phyloP scores from a whole-genome alignment of 2,888 invertebrate genomes.

The Prosopocoilus inquinatus region DNA sequence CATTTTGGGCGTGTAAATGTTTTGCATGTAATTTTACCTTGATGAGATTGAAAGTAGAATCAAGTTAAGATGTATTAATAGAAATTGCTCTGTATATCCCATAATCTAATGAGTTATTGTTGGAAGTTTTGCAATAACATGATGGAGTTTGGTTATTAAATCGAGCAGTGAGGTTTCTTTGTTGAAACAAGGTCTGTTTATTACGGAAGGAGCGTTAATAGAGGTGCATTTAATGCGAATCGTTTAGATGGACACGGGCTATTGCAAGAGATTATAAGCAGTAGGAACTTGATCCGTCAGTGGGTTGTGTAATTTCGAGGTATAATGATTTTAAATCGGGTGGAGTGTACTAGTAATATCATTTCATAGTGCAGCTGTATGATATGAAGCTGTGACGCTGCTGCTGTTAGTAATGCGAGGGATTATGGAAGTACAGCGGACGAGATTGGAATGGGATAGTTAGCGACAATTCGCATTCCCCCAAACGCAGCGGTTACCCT shows the following conservation, averaged over 20 bases:
- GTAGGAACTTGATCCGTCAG: slow-evolving; percentile 7
- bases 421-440: slow-evolving; percentile 44
- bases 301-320: slow-evolving; percentile 15
- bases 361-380: slow-evolving; percentile 26
- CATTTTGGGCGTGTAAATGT: too few species aligned
- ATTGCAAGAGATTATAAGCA: slow-evolving; percentile 9
- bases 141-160: neutral
- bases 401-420: slow-evolving; percentile 42
- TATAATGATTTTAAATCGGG: slow-evolving; percentile 31
- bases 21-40: too few species aligned
- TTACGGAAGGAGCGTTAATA: slow-evolving; percentile 1
- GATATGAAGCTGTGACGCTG: slow-evolving; percentile 34
- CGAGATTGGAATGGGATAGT: slow-evolving; percentile 48
- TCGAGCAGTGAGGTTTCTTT: neutral
- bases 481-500: slow-evolving; percentile 48
- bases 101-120: neutral
- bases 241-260: slow-evolving; percentile 9
- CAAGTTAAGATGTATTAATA: too few species aligned
- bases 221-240: slow-evolving; percentile 4
- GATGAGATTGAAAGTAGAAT: too few species aligned
- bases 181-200: neutral
- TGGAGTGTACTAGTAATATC: slow-evolving; percentile 22
- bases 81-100: too few species aligned
- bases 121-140: slow-evolving; percentile 4
- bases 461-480: slow-evolving; percentile 53